These are phyloP conservation scores for Chloroceryle inda DNA, from an alignment of 2,797 vertebrate genomes.

Conservation along the genomic window DNA sequence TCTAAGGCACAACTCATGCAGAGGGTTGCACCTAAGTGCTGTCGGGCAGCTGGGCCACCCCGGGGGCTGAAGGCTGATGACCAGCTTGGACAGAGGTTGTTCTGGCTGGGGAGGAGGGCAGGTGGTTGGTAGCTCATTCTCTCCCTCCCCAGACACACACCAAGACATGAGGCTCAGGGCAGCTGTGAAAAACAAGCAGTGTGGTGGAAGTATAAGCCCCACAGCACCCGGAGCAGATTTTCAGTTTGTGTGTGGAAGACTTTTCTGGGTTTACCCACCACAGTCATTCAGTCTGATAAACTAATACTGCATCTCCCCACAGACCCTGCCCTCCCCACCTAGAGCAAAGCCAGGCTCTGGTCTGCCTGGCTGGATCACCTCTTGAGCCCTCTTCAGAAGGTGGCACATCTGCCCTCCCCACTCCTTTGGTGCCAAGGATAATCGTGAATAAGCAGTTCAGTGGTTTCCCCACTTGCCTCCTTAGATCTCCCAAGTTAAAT, in stretches of 20 bases:
- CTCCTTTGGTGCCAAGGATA: background rate
- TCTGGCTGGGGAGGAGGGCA: background rate
- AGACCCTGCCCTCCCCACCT: background rate
- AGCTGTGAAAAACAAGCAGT: background rate
- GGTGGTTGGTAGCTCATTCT: background rate
- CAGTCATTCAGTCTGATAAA: background rate
- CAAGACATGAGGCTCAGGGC: background rate
- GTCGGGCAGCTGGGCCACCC: background rate
- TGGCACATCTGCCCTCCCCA: background rate
- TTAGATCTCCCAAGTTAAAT: background rate
- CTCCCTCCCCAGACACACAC: background rate
- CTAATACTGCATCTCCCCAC: background rate
- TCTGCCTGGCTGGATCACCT: background rate
- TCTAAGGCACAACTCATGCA: background rate
- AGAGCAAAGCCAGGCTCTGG: background rate
- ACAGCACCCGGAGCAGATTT: background rate
- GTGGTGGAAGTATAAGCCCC: background rate
- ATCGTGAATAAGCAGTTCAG: rapidly evolving
- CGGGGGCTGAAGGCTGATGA: background rate
- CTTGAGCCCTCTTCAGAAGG: background rate
- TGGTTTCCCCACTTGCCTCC: rapidly evolving
- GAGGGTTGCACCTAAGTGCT: background rate
- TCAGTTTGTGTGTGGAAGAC: background rate
- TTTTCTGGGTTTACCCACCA: background rate
- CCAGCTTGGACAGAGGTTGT: background rate